phyloP scores from a whole-genome alignment of 2,113 vertebrate genomes.

The Vidua macroura region DNA sequence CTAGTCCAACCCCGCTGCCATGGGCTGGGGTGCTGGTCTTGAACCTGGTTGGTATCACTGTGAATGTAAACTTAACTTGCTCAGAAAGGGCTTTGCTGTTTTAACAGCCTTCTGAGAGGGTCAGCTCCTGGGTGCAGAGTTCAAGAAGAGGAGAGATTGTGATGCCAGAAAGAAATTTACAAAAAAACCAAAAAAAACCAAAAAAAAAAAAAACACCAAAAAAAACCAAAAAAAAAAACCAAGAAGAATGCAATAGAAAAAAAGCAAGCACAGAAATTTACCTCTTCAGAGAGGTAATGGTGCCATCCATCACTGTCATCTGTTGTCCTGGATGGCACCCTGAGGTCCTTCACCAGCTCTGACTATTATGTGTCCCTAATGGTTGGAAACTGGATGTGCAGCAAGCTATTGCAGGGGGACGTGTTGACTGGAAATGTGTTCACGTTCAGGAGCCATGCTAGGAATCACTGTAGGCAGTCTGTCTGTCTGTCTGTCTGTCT shows the following conservation, averaged over 20 bases:
- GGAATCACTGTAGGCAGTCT: neutral
- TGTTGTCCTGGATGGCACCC: neutral
- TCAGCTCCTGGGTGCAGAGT: neutral
- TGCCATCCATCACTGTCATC: neutral
- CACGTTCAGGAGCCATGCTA: accelerated
- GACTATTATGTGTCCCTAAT: neutral
- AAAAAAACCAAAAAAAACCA: too few relatives aligned
- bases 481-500: neutral
- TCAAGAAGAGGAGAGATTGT: neutral
- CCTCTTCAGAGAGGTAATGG: neutral
- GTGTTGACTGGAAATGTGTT: neutral
- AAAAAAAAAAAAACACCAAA: too few relatives aligned
- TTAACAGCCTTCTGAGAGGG: neutral
- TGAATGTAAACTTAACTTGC: neutral
- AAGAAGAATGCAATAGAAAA: neutral
- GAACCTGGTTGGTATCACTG: neutral
- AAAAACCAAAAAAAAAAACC: too few relatives aligned
- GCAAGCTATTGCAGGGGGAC: neutral
- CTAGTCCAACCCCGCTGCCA: neutral
- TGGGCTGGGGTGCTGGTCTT: neutral
- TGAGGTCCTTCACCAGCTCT: neutral
- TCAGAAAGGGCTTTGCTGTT: accelerated
- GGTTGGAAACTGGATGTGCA: neutral
- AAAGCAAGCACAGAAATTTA: neutral
- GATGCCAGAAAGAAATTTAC: neutral